phyloP scores from a whole-genome alignment of 1,140 invertebrate genomes.

The Archivesica marissinica region DNA sequence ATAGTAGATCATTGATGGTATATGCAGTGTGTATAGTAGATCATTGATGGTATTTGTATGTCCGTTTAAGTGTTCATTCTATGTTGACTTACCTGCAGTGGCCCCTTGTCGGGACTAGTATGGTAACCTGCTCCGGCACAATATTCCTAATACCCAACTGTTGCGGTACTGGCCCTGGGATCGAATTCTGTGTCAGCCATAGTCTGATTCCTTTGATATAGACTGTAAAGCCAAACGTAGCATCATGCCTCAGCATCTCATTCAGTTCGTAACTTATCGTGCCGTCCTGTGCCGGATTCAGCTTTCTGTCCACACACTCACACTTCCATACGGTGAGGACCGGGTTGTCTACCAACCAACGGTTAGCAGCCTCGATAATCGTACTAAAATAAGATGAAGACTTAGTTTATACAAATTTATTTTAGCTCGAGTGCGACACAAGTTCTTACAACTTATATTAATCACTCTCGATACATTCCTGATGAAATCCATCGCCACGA shows the following conservation, averaged over 20 bases:
- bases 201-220: conserved; percentile 64
- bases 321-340: conserved; percentile 66
- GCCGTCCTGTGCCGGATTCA: conserved; percentile 46
- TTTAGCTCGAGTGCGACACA: too few relatives aligned
- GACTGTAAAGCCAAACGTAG: conserved; percentile 61
- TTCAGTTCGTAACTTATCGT: conserved; percentile 56
- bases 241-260: conserved; percentile 63
- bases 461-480: too few relatives aligned
- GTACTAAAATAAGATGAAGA: conserved; percentile 48
- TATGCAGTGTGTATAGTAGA: too few relatives aligned
- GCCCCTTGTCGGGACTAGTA: conserved; percentile 3
- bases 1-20: too few relatives aligned
- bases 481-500: too few relatives aligned
- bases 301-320: conserved; percentile 64
- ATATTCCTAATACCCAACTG: conserved; percentile 63
- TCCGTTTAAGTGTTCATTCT: too few relatives aligned
- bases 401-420: neutral
- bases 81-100: conserved; percentile 11
- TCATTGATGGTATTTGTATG: too few relatives aligned
- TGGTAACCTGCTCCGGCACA: conserved; percentile 57
- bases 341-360: conserved; percentile 65
- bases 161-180: conserved; percentile 23
- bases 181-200: conserved; percentile 62
- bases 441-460: too few relatives aligned
- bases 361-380: conserved; percentile 61